Base-by-base conservation (phyloP, 1,140 invertebrate species). In the Pararge aegeria region DNA sequence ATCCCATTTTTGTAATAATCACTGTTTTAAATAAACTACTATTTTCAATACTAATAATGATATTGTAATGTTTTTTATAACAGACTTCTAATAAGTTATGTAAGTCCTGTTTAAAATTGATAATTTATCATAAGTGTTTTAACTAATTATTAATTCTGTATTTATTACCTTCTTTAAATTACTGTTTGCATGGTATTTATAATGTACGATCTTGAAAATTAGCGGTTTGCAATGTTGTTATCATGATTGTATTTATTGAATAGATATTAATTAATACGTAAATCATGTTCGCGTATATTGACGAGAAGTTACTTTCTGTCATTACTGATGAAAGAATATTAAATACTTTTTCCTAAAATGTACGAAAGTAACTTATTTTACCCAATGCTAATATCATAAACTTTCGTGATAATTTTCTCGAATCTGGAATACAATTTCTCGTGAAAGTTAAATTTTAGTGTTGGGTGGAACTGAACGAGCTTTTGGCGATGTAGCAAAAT, bases 11-110 rank as follows among this genome's bases (percentile, higher is more conserved):
- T 24, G n/a, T 34, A n/a, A 52, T 21, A 49, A 55, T 57, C 62
- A 68, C 58, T 61, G 55, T 56, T 42, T 52, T 58, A 42, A 42
- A 42, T 15, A 15, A 40, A 40, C n/a, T n/a, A n/a, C n/a, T n/a
- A n/a, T 6, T 16, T 18, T 40, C n/a, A 6, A 30, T 7, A 30
- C 13, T 42, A 16, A 42, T 6, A 42, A 24, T n/a, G n/a, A n/a
- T 24, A 24, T 24, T 20, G 10, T 20, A 46, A 46, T 46, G 20
- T 20, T 46, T 20, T 20, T 16, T 0, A 46, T 46, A n/a, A 46
- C 42, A 46, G 42, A 16, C 10, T 2, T 20, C 10, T 46, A 20
- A 46, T 46, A 20, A 46, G 2, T 20, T 46, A 46, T 20, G 42
- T 46, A 46, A 46, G 42, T 46, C 19, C 1, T 5, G n/a, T 42